Conservation (phyloP, 2,888 invertebrate genomes). For the Andrena trimmerana region DNA sequence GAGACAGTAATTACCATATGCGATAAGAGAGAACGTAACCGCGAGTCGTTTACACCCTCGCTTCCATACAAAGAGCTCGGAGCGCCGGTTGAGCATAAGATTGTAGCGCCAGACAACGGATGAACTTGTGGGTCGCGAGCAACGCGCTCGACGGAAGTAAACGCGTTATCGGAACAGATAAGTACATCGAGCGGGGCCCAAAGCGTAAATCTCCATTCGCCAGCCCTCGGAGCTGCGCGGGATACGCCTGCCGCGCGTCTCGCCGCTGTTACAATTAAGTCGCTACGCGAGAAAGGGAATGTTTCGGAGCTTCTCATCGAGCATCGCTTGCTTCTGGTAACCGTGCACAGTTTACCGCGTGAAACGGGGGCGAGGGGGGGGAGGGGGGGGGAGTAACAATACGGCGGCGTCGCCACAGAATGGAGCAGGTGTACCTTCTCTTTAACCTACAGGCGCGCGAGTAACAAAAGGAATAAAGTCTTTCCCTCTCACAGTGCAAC, state of each 20-base stretch:
- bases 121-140: background rate
- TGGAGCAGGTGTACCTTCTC: background rate
- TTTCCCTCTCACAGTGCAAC: background rate
- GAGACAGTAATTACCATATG: constrained; percentile 3
- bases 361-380: background rate
- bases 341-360: background rate
- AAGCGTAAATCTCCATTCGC: constrained; percentile 19
- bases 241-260: constrained; percentile 18
- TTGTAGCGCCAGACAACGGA: constrained; percentile 9
- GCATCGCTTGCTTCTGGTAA: constrained; percentile 20
- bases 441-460: background rate
- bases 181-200: constrained; percentile 53
- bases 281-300: constrained; percentile 67
- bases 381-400: background rate
- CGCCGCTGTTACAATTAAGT: constrained; percentile 67
- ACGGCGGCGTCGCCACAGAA: background rate
- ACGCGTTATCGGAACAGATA: constrained; percentile 43
- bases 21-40: constrained; percentile 16
- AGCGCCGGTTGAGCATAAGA: constrained; percentile 33
- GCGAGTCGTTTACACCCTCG: constrained; percentile 14
- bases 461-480: constrained; percentile 19
- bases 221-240: background rate
- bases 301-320: constrained; percentile 49
- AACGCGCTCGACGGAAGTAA: background rate
- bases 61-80: constrained; percentile 8